Percentiles rank a stretch among this genome's conserved stretches.
Evolutionary conservation across 1,140 invertebrate species (phyloP).

Genomic region (Lanistes nyassanus): DNA sequence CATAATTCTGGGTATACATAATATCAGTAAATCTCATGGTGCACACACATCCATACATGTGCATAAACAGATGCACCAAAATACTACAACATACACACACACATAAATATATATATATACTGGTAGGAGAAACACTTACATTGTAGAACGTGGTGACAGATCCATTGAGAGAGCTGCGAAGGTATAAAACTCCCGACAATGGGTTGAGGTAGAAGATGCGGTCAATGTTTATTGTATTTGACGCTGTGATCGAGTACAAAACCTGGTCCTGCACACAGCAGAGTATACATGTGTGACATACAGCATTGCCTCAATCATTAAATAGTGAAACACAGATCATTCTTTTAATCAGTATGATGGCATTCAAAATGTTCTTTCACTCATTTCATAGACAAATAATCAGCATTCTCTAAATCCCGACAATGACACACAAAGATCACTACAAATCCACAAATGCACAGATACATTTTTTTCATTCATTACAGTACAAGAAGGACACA

Average conservation of each 20-base stretch:
- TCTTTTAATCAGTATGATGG: too few species aligned
- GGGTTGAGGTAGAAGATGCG: constrained; percentile 26
- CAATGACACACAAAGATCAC: too few species aligned
- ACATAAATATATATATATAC: neutral
- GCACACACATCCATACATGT: neutral
- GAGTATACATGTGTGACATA: neutral
- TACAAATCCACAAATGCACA: too few species aligned
- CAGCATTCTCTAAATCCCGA: too few species aligned
- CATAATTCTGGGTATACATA: too few species aligned
- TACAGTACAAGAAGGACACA: too few species aligned
- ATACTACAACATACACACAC: neutral
- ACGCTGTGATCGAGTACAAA: constrained; percentile 18
- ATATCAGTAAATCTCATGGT: too few species aligned
- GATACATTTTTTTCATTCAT: too few species aligned
- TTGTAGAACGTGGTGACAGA: constrained; percentile 13
- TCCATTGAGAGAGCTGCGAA: constrained; percentile 24
- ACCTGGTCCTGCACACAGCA: constrained; percentile 33
- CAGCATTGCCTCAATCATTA: too few species aligned
- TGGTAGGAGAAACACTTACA: constrained; percentile 22
- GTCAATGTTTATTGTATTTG: constrained; percentile 13
- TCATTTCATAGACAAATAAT: too few species aligned
- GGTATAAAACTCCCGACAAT: constrained; percentile 23
- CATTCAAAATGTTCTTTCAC: too few species aligned
- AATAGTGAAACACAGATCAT: too few species aligned
- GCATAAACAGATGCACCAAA: neutral